Percentiles rank a stretch among this genome's conserved stretches.
Conservation (phyloP, 2,888 invertebrate genomes). For the Caenorhabditis japonica region DNA sequence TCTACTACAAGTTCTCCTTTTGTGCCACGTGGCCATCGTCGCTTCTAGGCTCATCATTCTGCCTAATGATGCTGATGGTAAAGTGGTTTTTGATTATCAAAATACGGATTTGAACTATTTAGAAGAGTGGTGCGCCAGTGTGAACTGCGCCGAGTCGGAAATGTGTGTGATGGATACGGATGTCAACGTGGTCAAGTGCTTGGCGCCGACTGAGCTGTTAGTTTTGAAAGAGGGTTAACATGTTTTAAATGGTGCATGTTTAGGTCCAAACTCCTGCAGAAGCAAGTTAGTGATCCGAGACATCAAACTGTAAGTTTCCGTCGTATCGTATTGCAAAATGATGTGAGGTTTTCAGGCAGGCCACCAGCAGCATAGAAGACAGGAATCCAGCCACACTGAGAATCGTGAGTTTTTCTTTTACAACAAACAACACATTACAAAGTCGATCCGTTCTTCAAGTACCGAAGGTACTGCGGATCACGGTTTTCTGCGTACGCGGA, state of each 20-base stretch:
- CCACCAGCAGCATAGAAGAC: too few relatives aligned
- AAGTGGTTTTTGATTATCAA: background rate
- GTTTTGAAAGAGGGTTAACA: too few relatives aligned
- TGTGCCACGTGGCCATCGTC: conserved; percentile 32
- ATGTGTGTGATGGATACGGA: conserved; percentile 58
- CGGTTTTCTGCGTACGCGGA: too few relatives aligned
- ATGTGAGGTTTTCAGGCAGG: too few relatives aligned
- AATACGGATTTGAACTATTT: conserved; percentile 2
- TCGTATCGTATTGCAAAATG: too few relatives aligned
- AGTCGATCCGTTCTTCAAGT: too few relatives aligned
- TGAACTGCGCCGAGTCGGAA: conserved; percentile 51
- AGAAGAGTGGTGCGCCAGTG: conserved; percentile 54
- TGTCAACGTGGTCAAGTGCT: conserved; percentile 53
- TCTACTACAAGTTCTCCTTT: conserved; percentile 15
- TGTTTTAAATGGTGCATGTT: too few relatives aligned
- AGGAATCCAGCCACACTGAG: too few relatives aligned
- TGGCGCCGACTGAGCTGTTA: conserved; percentile 49
- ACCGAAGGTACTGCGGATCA: too few relatives aligned
- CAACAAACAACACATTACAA: too few relatives aligned
- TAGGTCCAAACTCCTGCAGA: conserved; percentile 40
- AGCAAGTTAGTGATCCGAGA: conserved; percentile 27
- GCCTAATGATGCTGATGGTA: conserved; percentile 42
- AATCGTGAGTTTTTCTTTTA: too few relatives aligned
- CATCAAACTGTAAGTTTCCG: too few relatives aligned
- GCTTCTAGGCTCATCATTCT: conserved; percentile 23